Evolutionary conservation across 2,113 vertebrate genomes (phyloP), one percentile per base, ranked within the genome.

Genomic region (Lycocorax pyrrhopterus): DNA sequence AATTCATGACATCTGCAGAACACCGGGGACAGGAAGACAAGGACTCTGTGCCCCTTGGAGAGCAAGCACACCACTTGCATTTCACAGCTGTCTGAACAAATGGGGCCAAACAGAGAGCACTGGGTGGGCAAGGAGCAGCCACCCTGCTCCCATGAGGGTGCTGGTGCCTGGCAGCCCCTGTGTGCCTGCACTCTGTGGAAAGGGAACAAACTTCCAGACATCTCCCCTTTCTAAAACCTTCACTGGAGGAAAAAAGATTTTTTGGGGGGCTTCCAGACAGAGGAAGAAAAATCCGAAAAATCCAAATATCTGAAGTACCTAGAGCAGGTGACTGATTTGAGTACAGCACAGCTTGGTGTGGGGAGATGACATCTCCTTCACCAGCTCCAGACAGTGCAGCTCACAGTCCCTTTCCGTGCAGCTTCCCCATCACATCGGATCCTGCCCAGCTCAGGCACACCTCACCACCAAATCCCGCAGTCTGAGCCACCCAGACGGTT

Each of bases 371-470:
- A 14, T n/a, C 22, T 51, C 56, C 53, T 60, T 25, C 51, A 49
- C 5, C 25, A 60, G 49, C 32, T 63, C 11, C 52, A 37, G 30
- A 27, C 2, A 2, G 47, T 12, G 58, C n/a, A 58, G 68, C 16
- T 16, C 37, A 17, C 47, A 27, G 49, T 3, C 21, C 43, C 18
- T 58, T 58, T 20, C 46, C 74, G 17, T 3, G 14, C 67, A 60
- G 44, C 26, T 62, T 43, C 74, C 68, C 27, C 11, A 3, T 1
- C 25, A 26, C 0, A 0, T 0, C n/a, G 49, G 39, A 49, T n/a
- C 51, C 66, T 25, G 37, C 32, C 33, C 35, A 9, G 21, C 8
- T 39, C 43, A 76, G 83, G 39, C 2, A 4, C 79, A 68, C 12
- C 47, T 84, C 13, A 2, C 22, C 76, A 51, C 56, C 64, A 87